Percentiles rank a stretch among this genome's conserved stretches.
phyloP scores from a whole-genome alignment of 1,140 invertebrate species.

The Bombus confusus region DNA sequence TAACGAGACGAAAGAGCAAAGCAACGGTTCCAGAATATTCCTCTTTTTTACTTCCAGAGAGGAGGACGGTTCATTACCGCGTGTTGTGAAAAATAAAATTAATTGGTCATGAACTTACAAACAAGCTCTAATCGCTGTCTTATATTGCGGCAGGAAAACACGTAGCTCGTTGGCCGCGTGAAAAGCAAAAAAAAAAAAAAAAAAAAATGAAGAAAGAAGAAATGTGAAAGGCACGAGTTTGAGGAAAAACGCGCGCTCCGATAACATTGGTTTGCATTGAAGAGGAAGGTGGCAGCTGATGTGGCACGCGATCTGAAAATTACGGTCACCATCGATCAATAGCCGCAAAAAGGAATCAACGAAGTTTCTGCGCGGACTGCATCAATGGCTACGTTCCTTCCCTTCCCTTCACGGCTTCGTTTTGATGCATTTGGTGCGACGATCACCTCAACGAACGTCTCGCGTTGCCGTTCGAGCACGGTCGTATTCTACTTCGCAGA shows the following conservation, averaged over 20 bases:
- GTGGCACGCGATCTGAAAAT: slow-evolving; percentile 69
- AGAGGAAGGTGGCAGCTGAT: slow-evolving; percentile 64
- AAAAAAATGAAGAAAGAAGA: neutral
- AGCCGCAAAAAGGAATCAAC: slow-evolving; percentile 63
- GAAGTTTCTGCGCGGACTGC: slow-evolving; percentile 43
- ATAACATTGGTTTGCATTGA: slow-evolving; percentile 63
- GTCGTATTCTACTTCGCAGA: neutral
- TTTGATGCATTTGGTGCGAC: neutral
- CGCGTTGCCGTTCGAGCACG: neutral
- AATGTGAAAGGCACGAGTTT: slow-evolving; percentile 53
- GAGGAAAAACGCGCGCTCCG: slow-evolving; percentile 59
- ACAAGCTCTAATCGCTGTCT: slow-evolving; percentile 41
- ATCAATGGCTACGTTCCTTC: slow-evolving; percentile 38
- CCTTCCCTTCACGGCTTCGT: neutral
- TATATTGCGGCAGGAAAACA: slow-evolving; percentile 11
- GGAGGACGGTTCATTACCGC: neutral
- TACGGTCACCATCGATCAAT: slow-evolving; percentile 68
- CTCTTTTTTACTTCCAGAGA: too few species aligned
- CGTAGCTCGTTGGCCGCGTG: neutral
- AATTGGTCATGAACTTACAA: slow-evolving; percentile 40
- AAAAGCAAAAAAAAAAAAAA: slow-evolving; percentile 13
- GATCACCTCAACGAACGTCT: neutral
- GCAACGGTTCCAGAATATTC: neutral
- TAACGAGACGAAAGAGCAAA: neutral
- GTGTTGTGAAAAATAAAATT: slow-evolving; percentile 23